A percentile compares a stretch with the other conserved stretches of the same genome.
Evolutionary conservation across 2,797 vertebrate genomes (phyloP).

Genomic region (Falco naumanni): DNA sequence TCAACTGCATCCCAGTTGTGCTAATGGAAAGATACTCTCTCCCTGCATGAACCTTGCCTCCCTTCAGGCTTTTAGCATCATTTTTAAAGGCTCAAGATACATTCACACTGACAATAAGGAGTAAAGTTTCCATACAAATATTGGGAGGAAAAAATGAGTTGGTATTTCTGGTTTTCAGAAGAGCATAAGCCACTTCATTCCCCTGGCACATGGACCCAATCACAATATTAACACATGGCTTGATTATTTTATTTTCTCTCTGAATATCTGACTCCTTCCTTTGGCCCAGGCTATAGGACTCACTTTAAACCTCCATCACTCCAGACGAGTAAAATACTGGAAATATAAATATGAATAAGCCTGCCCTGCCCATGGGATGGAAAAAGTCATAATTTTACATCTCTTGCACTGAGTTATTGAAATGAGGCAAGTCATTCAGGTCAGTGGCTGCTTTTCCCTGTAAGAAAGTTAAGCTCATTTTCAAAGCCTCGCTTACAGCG

Average conservation of each 20-base stretch:
- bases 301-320: not conserved
- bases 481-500: not conserved
- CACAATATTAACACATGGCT: not conserved
- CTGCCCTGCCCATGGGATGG: not conserved
- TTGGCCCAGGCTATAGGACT: not conserved
- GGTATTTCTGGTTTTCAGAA: too few relatives aligned
- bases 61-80: not conserved
- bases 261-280: not conserved
- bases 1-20: not conserved
- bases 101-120: not conserved
- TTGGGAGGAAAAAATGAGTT: not conserved
- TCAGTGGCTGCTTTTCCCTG: not conserved
- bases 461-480: not conserved
- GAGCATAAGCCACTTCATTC: not conserved
- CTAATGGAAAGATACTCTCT: not conserved
- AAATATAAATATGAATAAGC: not conserved
- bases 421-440: not conserved
- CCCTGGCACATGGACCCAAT: rapidly evolving
- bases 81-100: not conserved
- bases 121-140: not conserved
- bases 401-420: not conserved
- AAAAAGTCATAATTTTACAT: not conserved
- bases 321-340: not conserved
- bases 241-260: not conserved
- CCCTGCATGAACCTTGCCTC: too few relatives aligned